Conservation (phyloP, 2,888 invertebrate species). For the Caradrina kadenii region DNA sequence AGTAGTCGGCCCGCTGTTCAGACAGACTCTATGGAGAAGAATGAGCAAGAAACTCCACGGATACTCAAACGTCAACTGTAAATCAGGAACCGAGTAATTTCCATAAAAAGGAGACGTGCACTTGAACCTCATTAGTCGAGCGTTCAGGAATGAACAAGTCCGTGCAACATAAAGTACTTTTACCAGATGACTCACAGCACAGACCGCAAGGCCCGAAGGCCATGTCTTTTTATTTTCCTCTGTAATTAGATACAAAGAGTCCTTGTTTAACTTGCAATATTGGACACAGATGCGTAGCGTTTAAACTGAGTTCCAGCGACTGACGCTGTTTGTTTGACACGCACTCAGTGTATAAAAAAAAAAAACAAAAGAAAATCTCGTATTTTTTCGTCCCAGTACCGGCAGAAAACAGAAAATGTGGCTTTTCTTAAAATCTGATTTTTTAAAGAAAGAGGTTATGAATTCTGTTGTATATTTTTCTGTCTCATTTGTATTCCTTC, state of each 20-base stretch:
- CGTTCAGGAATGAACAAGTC: slow-evolving; percentile 38
- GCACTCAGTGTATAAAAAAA: slow-evolving; percentile 10
- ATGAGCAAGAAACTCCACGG: too few species aligned
- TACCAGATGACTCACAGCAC: slow-evolving; percentile 46
- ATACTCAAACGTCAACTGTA: too few species aligned
- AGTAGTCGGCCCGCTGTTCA: too few species aligned
- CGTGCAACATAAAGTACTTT: slow-evolving; percentile 5
- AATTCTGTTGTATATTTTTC: too few species aligned
- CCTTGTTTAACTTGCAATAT: slow-evolving; percentile 68
- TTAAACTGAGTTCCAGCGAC: slow-evolving; percentile 47
- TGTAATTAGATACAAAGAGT: slow-evolving; percentile 77
- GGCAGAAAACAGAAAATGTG: slow-evolving; percentile 6
- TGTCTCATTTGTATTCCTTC: too few species aligned
- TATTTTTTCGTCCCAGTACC: background rate
- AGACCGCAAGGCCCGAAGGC: slow-evolving; percentile 39
- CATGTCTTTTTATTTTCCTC: slow-evolving; percentile 48
- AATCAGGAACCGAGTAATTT: background rate
- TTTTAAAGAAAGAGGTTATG: background rate
- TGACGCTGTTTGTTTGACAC: slow-evolving; percentile 38
- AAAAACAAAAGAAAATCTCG: slow-evolving; percentile 22
- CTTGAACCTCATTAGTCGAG: background rate
- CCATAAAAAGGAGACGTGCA: background rate
- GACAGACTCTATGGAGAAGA: too few species aligned
- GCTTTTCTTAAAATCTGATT: background rate
- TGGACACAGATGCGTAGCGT: slow-evolving; percentile 57